Evolutionary conservation across 2,797 vertebrate genomes (phyloP).

Genomic region (Trachops cirrhosus): DNA sequence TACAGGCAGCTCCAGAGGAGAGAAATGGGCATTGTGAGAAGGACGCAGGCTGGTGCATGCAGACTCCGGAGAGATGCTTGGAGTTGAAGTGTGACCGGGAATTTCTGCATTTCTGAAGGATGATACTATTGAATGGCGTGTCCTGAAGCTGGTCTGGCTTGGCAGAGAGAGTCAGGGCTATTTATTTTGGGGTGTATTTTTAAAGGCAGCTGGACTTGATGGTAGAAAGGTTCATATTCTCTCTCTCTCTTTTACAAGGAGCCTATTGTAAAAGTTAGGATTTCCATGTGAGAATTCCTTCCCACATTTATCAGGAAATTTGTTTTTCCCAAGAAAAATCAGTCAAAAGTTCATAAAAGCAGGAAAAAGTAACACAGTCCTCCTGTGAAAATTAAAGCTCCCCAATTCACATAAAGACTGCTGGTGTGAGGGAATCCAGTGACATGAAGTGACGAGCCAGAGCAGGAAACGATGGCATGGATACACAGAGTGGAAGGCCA

Average conservation of each 20-base stretch:
- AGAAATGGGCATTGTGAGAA: too few relatives aligned
- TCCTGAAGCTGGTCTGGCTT: neutral
- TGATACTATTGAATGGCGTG: neutral
- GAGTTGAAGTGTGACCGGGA: neutral
- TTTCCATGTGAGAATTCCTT: neutral
- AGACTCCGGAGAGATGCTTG: too few relatives aligned
- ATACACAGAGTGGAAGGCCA: rapidly evolving
- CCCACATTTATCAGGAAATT: neutral
- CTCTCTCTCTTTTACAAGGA: neutral
- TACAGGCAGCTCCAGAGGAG: too few relatives aligned
- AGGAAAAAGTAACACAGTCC: neutral
- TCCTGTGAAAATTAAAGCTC: neutral
- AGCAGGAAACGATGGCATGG: neutral
- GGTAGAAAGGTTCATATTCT: neutral
- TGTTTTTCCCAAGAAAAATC: neutral
- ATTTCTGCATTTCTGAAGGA: neutral
- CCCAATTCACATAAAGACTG: neutral
- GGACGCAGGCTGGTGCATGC: too few relatives aligned
- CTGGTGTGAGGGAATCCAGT: neutral
- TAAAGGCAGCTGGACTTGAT: neutral
- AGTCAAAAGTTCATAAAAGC: neutral
- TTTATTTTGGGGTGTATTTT: neutral
- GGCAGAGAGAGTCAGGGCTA: neutral
- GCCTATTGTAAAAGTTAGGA: neutral
- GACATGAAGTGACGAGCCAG: neutral